Evolutionary conservation across 2,888 invertebrate species (phyloP), one percentile per base, ranked within the genome.

Genomic region (Folsomia candida): DNA sequence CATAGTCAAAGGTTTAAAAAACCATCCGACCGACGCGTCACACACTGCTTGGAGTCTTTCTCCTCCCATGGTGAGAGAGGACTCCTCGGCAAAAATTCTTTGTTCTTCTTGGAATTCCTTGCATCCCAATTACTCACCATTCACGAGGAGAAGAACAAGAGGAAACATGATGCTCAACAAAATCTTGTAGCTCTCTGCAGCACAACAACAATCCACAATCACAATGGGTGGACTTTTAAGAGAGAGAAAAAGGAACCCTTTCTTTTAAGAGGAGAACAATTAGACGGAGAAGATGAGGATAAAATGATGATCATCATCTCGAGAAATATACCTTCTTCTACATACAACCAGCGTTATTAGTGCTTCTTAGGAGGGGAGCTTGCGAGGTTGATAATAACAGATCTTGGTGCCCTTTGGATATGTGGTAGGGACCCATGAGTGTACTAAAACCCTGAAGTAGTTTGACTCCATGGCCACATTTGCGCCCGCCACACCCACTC

Each of bases 81-180:
- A 70, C 70, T 47, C 62, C 57, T 54, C 54, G 18, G 54, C 22
- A 54, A 54, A 59, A 70, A 71, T 71, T 71, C 71, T 71, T 71
- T 71, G 71, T 71, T 71, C 71, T 68, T 71, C 24, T 24, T n/a
- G 26, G 58, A 59, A 71, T 68, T 71, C 71, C 71, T 70, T 66
- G 54, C 70, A 18, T 61, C 54, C 54, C 54, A 54, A 54, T 54
- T 54, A 54, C 54, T 54, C 54, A 54, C 54, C 18, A 54, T 54
- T 22, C 54, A 54, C 37, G 37, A 37, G 37, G 37, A 37, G 37
- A 37, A 37, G 37, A 37, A 37, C 6, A 37, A 37, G 14, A 9
- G 37, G 14, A 37, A 37, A 9, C 37, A 4, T 37, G 14, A 37
- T 37, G 37, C 37, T n/a, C n/a, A n/a, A n/a, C n/a, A n/a, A n/a